phyloP scores from a whole-genome alignment of 2,797 vertebrate species.

The Sebastes diaconus region DNA sequence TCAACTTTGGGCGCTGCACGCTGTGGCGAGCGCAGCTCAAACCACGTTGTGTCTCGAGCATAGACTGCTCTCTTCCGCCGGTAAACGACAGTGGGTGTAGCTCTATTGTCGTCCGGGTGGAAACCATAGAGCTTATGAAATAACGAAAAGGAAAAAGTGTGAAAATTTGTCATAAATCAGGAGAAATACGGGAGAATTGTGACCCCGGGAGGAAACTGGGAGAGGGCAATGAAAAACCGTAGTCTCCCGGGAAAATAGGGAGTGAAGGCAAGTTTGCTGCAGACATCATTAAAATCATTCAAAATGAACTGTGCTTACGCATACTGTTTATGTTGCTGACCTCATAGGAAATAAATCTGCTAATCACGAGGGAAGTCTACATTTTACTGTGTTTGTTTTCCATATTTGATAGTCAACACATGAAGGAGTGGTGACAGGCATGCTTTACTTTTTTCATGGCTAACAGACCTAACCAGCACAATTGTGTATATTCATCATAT shows the following conservation, averaged over 20 bases:
- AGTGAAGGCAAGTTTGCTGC: too few relatives aligned
- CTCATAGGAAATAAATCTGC: background rate
- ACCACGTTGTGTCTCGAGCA: too few relatives aligned
- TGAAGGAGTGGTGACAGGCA: background rate
- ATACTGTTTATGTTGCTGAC: background rate
- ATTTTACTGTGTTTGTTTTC: background rate
- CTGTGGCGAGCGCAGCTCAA: too few relatives aligned
- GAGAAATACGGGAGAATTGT: too few relatives aligned
- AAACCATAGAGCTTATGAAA: too few relatives aligned
- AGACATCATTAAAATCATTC: background rate
- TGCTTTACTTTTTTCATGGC: background rate
- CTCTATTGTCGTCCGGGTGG: too few relatives aligned
- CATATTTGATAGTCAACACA: background rate
- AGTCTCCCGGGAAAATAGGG: too few relatives aligned
- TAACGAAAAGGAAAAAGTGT: too few relatives aligned
- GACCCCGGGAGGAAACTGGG: too few relatives aligned
- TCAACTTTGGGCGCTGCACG: fast-evolving
- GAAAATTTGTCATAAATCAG: too few relatives aligned
- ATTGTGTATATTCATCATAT: background rate
- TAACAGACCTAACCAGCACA: background rate
- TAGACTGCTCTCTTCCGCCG: too few relatives aligned
- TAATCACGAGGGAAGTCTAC: background rate
- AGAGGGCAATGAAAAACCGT: fast-evolving
- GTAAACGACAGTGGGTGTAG: too few relatives aligned
- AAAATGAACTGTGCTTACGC: background rate